Evolutionary conservation across 2,888 invertebrate species (phyloP), one percentile per base, ranked within the genome.

Genomic region (Frankliniella intonsa): DNA sequence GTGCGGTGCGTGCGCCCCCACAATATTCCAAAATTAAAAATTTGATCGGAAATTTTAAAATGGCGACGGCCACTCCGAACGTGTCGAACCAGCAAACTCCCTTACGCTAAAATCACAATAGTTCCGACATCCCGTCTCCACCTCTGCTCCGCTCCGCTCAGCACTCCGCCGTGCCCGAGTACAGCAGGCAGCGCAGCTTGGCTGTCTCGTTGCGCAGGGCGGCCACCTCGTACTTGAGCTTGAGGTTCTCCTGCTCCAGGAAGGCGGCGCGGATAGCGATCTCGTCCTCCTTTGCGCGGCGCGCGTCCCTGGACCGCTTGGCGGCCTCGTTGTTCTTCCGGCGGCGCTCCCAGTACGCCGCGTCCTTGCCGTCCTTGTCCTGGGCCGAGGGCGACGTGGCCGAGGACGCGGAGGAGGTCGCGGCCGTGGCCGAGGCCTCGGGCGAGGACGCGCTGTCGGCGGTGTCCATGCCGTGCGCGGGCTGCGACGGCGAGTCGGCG

Each of bases 311-410:
- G 0, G 97, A 97, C 85, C 97, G 91, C 88, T 98, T 98, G 0
- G 98, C 98, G 0, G 98, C 98, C 84, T 94, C 95, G 87, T 98
- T 98, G 88, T 98, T 98, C 87, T 96, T 95, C 84, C 94, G 91
- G 14, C 98, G 89, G 82, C 97, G 92, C 85, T 95, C 97, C 89
- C 94, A 94, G 87, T 98, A 98, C 0, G 94, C 92, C 5, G 94
- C 94, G 87, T 97, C 96, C 85, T 94, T 91, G 82, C 81, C 83
- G 50, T 83, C 82, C 8, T 51, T 25, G 81, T 84, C 83, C 88
- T 86, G 81, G 88, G 86, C 79, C 86, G 85, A 55, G 84, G 87
- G 5, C 87, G 62, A 17, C 11, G 62, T n/a, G 69, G 82, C 27
- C 82, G 27, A 81, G 83, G 82, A 83, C 84, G 27, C 82, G 82